phyloP scores from a whole-genome alignment of 2,113 vertebrate species.

The Leptodactylus fuscus region DNA sequence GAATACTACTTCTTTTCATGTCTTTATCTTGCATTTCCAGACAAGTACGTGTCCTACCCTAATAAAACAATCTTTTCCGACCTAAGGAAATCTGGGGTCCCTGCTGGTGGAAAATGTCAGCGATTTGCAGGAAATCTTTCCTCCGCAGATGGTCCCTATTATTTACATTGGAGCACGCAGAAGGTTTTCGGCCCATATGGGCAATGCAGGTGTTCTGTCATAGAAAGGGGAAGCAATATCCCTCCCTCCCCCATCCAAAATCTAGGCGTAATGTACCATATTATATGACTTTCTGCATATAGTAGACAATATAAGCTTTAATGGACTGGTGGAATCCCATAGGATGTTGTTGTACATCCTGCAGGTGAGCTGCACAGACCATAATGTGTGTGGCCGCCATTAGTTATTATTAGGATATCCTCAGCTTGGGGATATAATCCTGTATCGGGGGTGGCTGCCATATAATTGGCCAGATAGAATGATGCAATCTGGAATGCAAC shows the following conservation, averaged over 20 bases:
- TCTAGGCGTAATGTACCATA: background rate
- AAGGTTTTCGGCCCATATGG: background rate
- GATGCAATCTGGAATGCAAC: background rate
- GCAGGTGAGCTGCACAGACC: background rate
- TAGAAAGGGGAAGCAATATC: background rate
- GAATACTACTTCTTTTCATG: background rate
- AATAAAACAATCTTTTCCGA: conserved; percentile 3
- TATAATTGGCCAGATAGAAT: background rate
- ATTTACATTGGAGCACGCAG: background rate
- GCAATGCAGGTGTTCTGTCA: conserved; percentile 12
- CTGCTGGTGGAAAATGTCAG: background rate
- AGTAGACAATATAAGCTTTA: background rate
- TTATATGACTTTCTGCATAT: background rate
- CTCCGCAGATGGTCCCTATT: background rate
- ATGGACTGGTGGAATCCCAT: background rate
- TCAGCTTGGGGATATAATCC: background rate
- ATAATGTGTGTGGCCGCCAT: background rate
- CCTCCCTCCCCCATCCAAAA: background rate
- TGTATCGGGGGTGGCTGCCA: background rate
- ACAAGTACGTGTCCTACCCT: background rate
- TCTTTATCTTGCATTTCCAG: background rate
- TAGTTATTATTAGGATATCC: background rate
- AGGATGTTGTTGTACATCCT: background rate
- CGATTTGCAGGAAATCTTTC: background rate
- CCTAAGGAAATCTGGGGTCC: background rate